Evolutionary conservation across 2,113 vertebrate species (phyloP).

Genomic region (Ancistrus triradiatus): DNA sequence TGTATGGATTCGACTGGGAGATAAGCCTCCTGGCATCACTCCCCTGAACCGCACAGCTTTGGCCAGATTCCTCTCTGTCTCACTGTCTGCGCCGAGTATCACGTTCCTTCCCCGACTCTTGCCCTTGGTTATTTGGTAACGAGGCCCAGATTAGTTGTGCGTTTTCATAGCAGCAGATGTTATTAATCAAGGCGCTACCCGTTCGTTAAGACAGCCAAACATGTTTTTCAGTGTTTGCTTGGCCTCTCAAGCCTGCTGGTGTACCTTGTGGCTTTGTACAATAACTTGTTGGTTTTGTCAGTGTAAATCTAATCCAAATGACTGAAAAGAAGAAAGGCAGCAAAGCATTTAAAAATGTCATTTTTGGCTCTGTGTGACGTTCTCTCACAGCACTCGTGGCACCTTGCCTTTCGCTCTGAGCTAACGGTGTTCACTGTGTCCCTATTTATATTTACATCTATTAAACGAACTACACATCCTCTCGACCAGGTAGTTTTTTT

Average conservation of each 20-base stretch:
- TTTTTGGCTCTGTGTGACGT: conserved; percentile 6
- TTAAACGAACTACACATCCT: no score
- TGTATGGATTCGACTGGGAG: conserved; percentile 28
- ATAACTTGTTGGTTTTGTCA: conserved; percentile 60
- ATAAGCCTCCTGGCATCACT: conserved; percentile 55
- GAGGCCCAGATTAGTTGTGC: conserved; percentile 66
- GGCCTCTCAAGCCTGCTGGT: conserved; percentile 46
- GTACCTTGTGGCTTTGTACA: conserved; percentile 58
- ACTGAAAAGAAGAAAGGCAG: conserved; percentile 43
- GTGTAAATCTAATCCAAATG: conserved; percentile 49
- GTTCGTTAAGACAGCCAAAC: conserved; percentile 50
- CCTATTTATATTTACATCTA: no score
- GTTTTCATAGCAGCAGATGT: conserved; percentile 71
- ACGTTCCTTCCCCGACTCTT: conserved; percentile 55
- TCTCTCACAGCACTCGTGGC: background rate
- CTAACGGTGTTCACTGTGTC: no score
- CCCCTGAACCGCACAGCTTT: conserved; percentile 53
- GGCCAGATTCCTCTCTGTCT: conserved; percentile 52
- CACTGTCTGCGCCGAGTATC: conserved; percentile 56
- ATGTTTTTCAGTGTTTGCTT: conserved; percentile 50
- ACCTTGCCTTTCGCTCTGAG: background rate
- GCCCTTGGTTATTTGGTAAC: conserved; percentile 70
- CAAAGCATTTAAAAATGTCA: conserved; percentile 23
- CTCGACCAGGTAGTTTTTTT: conserved; percentile 4
- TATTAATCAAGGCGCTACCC: conserved; percentile 64